A percentile compares a stretch with the other conserved stretches of the same genome.
Evolutionary conservation across 2,113 vertebrate genomes (phyloP).

Genomic region (Tachuris rubrigastra): DNA sequence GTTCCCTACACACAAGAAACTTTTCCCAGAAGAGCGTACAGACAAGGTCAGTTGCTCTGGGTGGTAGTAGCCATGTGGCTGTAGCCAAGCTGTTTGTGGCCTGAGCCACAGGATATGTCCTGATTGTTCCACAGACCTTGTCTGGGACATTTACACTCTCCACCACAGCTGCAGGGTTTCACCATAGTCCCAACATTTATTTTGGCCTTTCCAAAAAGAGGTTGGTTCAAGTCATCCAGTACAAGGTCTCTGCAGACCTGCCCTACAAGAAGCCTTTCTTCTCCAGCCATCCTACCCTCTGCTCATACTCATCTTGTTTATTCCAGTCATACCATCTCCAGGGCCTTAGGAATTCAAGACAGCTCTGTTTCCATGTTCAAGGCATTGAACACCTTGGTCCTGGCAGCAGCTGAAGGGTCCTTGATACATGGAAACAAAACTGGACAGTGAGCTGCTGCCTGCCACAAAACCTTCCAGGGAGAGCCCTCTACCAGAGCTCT

Average conservation of each 20-base stretch:
- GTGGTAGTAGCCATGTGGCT: background rate
- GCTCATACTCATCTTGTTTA: background rate
- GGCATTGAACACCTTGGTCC: background rate
- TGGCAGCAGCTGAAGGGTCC: background rate
- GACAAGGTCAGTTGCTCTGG: background rate
- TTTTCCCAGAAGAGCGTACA: background rate
- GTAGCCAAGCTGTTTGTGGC: background rate
- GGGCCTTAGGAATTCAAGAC: background rate
- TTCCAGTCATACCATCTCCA: background rate
- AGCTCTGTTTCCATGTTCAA: background rate
- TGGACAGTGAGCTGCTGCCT: background rate
- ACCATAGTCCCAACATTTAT: background rate
- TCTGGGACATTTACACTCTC: background rate
- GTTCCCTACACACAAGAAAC: background rate
- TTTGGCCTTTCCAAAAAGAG: background rate
- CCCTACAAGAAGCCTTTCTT: background rate
- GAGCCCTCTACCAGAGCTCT: background rate
- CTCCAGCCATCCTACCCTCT: background rate
- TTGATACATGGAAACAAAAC: background rate
- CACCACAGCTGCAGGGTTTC: background rate
- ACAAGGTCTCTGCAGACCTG: background rate
- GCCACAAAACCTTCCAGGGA: background rate
- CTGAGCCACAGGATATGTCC: background rate
- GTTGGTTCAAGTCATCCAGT: background rate
- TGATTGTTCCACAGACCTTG: background rate